These are phyloP conservation scores for Herpetotheres cachinnans DNA, from an alignment of 2,113 vertebrate species.

Conservation along the genomic window DNA sequence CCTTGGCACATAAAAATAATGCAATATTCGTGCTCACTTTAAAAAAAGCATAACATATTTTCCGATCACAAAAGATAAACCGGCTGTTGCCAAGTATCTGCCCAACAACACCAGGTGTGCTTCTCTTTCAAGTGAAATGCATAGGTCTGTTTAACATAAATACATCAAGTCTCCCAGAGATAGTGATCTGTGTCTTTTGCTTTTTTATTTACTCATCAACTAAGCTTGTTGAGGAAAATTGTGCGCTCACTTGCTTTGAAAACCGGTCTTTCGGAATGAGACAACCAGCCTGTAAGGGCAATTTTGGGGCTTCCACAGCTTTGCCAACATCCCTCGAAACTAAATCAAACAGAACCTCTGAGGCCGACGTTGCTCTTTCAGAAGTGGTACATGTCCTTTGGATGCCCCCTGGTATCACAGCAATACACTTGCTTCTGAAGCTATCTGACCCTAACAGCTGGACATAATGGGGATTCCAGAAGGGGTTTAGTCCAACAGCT, in stretches of 20 bases:
- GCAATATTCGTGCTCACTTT: background rate
- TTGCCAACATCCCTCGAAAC: background rate
- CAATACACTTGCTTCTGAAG: slow-evolving; percentile 51
- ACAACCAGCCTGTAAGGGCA: background rate
- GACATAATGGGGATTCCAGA: slow-evolving; percentile 80
- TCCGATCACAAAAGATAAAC: background rate
- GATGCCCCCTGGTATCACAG: background rate
- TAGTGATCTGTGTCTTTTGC: background rate
- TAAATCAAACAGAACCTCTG: background rate
- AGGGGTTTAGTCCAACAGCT: slow-evolving; percentile 81
- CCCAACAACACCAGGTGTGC: background rate
- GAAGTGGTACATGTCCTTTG: background rate
- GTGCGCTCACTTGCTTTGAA: background rate
- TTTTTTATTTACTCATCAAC: background rate
- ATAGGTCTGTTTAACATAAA: background rate
- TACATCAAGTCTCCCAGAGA: background rate
- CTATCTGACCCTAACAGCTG: slow-evolving; percentile 81
- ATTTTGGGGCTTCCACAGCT: background rate
- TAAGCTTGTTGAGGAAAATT: background rate
- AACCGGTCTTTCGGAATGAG: background rate
- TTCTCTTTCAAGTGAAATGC: background rate
- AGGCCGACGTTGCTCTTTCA: background rate
- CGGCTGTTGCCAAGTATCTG: background rate
- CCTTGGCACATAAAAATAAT: background rate
- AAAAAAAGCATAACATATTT: background rate